Conservation (phyloP, 2,797 vertebrate species). For the Echiichthys vipera region DNA sequence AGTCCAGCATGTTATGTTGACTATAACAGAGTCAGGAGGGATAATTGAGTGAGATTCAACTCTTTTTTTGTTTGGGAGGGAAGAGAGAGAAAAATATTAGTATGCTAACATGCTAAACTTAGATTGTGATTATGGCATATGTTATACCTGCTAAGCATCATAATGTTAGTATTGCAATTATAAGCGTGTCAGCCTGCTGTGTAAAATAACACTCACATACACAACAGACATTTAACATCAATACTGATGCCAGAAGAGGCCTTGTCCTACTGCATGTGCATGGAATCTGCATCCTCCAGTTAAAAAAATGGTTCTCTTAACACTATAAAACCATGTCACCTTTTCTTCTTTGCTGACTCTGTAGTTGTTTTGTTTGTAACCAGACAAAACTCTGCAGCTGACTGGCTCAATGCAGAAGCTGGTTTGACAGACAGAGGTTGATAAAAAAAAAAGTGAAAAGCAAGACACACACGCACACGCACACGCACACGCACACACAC, state of each 20-base stretch:
- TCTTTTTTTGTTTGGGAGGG: no score
- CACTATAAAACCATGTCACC: not conserved
- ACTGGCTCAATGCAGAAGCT: constrained; percentile 17
- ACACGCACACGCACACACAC: not conserved
- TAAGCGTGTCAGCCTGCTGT: not conserved
- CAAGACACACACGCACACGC: not conserved
- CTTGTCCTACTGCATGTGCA: not conserved
- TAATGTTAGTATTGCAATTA: not conserved
- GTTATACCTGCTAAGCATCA: not conserved
- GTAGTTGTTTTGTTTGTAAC: constrained; percentile 20
- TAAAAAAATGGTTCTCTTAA: not conserved
- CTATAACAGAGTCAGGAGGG: no score
- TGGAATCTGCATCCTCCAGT: not conserved
- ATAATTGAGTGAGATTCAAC: no score
- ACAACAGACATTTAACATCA: not conserved
- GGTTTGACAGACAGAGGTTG: constrained; percentile 1
- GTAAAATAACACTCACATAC: not conserved
- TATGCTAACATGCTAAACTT: not conserved
- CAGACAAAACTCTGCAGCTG: constrained; percentile 5
- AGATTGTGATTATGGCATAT: not conserved
- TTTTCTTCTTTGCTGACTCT: constrained; percentile 10
- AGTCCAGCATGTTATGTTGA: no score
- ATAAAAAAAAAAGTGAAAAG: not conserved
- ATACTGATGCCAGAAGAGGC: not conserved
- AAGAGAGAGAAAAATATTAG: no score